phyloP scores from a whole-genome alignment of 2,888 invertebrate genomes.

The Cylindroiulus punctatus region DNA sequence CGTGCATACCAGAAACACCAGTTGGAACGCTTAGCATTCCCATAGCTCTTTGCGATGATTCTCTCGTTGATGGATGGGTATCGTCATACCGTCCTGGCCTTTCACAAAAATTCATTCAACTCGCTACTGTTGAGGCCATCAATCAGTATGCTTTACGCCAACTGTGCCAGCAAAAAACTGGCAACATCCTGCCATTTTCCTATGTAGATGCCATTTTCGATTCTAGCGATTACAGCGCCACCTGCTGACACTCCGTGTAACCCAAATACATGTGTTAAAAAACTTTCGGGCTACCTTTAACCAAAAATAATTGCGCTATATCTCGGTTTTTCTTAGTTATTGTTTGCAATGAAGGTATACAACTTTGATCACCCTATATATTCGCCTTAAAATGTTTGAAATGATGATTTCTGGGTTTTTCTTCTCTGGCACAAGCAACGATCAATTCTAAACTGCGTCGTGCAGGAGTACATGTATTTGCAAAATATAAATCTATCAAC shows the following conservation, averaged over 20 bases:
- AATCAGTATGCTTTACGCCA: neutral
- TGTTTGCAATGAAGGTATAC: too few relatives aligned
- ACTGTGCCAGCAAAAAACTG: neutral
- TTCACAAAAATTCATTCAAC: neutral
- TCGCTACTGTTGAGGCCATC: constrained; percentile 12
- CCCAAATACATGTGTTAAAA: too few relatives aligned
- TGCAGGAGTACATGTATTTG: neutral
- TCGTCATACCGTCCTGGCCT: constrained; percentile 7
- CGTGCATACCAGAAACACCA: constrained; percentile 37
- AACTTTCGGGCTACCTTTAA: too few relatives aligned
- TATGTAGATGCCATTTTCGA: too few relatives aligned
- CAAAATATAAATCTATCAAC: neutral
- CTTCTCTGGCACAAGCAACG: neutral
- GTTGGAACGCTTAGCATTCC: constrained; percentile 45
- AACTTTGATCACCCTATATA: too few relatives aligned
- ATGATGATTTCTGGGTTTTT: neutral
- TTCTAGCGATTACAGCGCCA: too few relatives aligned
- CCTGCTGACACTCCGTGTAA: too few relatives aligned
- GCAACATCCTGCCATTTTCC: too few relatives aligned
- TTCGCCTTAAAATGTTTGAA: too few relatives aligned
- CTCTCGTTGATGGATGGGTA: neutral
- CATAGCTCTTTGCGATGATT: constrained; percentile 35
- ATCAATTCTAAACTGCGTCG: neutral
- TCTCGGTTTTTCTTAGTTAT: too few relatives aligned
- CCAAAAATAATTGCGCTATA: too few relatives aligned